Evolutionary conservation across 2,113 vertebrate genomes (phyloP).

Genomic region (Pycnonotus jocosus): DNA sequence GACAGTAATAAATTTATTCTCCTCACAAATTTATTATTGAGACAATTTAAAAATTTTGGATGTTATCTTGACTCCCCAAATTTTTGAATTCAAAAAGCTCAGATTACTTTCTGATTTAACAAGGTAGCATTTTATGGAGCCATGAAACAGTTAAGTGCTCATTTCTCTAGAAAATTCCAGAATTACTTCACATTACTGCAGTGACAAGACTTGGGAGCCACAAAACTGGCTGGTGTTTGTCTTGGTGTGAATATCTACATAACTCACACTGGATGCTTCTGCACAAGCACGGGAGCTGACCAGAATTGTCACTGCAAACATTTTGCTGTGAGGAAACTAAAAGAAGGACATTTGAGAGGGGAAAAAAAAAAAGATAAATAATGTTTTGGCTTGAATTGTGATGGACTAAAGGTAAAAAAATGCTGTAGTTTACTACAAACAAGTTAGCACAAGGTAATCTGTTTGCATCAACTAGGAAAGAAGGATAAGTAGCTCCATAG

Average conservation of each 20-base stretch:
- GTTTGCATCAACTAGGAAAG: background rate
- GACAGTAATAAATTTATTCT: background rate
- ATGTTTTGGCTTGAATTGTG: background rate
- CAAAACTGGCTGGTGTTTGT: background rate
- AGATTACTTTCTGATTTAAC: background rate
- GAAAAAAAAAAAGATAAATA: background rate
- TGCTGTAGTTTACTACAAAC: background rate
- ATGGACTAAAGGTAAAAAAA: background rate
- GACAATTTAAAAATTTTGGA: background rate
- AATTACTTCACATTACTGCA: background rate
- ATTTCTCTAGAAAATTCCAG: background rate
- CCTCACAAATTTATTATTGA: background rate
- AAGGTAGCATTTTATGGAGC: background rate
- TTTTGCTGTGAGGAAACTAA: background rate
- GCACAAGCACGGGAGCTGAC: accelerated
- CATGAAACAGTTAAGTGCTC: background rate
- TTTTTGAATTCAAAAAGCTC: background rate
- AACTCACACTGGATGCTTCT: background rate
- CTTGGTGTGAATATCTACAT: background rate
- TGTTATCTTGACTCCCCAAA: background rate
- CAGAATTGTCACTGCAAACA: background rate
- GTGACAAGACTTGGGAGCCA: background rate
- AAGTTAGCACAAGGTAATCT: background rate
- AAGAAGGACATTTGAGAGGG: background rate
- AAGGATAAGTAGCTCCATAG: background rate